Evolutionary conservation across 2,888 invertebrate species (phyloP).

Genomic region (Antheraea assamensis): DNA sequence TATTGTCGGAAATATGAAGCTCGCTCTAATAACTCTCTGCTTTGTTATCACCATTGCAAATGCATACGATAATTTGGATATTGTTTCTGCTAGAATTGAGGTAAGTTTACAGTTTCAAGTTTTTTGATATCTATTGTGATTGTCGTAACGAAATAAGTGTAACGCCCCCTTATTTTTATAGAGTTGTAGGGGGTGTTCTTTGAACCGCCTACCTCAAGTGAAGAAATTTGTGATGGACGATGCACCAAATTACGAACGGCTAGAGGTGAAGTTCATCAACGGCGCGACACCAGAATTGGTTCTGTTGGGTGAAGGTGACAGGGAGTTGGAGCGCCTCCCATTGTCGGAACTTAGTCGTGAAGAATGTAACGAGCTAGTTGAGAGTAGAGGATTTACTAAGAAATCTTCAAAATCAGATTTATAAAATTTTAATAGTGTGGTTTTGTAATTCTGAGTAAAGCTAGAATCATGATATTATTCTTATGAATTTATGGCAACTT

Average conservation of each 20-base stretch:
- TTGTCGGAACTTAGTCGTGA: conserved; percentile 81
- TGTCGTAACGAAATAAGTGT: background rate
- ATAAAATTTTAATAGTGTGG: conserved; percentile 22
- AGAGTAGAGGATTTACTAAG: conserved; percentile 82
- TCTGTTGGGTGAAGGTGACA: conserved; percentile 78
- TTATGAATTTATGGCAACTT: background rate
- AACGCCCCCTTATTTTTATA: conserved; percentile 49
- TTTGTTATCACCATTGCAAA: conserved; percentile 38
- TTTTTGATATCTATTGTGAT: background rate
- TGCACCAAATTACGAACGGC: conserved; percentile 82
- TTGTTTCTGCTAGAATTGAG: conserved; percentile 73
- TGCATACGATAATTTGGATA: conserved; percentile 59
- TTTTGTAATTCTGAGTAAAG: conserved; percentile 4
- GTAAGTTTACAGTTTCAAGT: conserved; percentile 39
- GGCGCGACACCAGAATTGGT: conserved; percentile 86
- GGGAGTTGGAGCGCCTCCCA: conserved; percentile 84
- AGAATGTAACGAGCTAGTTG: conserved; percentile 86
- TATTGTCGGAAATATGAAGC: conserved; percentile 38
- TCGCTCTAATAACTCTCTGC: conserved; percentile 39
- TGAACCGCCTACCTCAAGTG: conserved; percentile 85
- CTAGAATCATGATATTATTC: background rate
- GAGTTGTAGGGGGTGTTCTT: conserved; percentile 87
- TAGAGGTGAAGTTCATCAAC: conserved; percentile 85
- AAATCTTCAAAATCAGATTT: conserved; percentile 62
- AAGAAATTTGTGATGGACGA: conserved; percentile 86